These are phyloP conservation scores for Molorchus minor DNA, from an alignment of 2,888 invertebrate species.

Conservation along the genomic window DNA sequence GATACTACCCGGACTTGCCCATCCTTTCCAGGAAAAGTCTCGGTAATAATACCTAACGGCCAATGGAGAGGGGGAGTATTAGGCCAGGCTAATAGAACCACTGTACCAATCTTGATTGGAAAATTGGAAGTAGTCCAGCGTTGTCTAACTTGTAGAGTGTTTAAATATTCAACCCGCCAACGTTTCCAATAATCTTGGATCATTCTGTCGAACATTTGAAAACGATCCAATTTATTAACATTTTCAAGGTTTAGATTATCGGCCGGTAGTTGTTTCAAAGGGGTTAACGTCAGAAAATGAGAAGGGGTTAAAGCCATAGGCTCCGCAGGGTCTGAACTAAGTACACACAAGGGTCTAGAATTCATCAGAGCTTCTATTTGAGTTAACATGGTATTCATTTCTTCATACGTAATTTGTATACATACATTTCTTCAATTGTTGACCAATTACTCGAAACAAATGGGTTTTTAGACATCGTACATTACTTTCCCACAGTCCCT, in stretches of 20 bases:
- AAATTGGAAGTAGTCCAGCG: not conserved
- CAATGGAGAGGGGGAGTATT: not conserved
- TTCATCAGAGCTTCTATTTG: conserved; percentile 9
- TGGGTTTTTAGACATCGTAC: conserved; percentile 10
- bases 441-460: not conserved
- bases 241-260: not conserved
- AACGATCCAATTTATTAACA: conserved; percentile 2
- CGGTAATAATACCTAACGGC: no score
- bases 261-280: not conserved
- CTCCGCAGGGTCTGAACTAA: not conserved
- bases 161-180: conserved; percentile 5
- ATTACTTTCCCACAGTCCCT: conserved; percentile 13
- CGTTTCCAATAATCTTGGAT: conserved; percentile 10
- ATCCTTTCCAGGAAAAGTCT: no score
- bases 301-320: conserved; percentile 19
- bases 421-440: no score
- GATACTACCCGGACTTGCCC: no score
- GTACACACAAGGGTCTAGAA: not conserved
- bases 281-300: conserved; percentile 4
- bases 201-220: conserved; percentile 8
- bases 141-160: no score
- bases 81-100: not conserved
- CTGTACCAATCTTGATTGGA: not conserved
- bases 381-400: conserved; percentile 10
- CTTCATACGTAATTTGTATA: no score